Conservation (phyloP, 2,888 invertebrate genomes). For the Scaptomyza polygonia region DNA sequence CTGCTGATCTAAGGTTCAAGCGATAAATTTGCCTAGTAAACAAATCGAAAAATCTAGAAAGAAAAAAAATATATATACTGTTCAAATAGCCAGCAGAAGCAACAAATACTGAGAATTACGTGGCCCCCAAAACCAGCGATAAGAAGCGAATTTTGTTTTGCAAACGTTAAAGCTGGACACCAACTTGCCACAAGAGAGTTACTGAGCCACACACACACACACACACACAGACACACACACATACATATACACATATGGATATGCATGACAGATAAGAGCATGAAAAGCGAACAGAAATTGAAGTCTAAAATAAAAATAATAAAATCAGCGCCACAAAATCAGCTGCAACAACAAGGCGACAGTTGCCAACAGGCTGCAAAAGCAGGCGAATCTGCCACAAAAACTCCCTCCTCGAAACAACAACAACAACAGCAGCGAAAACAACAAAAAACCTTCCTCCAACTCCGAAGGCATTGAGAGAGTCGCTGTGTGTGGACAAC, state of each 20-base stretch:
- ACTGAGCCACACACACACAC: slow-evolving; percentile 12
- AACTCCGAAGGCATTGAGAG: slow-evolving; percentile 16
- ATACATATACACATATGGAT: slow-evolving; percentile 45
- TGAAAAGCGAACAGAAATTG: slow-evolving; percentile 58
- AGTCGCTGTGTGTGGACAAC: slow-evolving; percentile 26
- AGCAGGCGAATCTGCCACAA: slow-evolving; percentile 26
- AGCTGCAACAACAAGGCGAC: slow-evolving; percentile 50
- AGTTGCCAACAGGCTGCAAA: slow-evolving; percentile 47
- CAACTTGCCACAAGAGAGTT: slow-evolving; percentile 32
- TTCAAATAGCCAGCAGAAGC: slow-evolving; percentile 42
- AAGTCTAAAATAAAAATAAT: slow-evolving; percentile 50
- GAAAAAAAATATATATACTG: slow-evolving; percentile 6
- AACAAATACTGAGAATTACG: slow-evolving; percentile 66
- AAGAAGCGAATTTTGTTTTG: slow-evolving; percentile 56
- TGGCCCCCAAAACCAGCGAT: slow-evolving; percentile 59
- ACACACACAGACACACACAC: slow-evolving; percentile 1
- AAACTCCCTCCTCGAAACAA: slow-evolving; percentile 13
- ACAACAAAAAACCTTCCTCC: neutral
- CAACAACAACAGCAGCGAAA: neutral
- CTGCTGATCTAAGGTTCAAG: slow-evolving; percentile 24
- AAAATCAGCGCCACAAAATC: slow-evolving; percentile 61
- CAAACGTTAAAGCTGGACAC: slow-evolving; percentile 29
- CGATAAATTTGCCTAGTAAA: slow-evolving; percentile 53
- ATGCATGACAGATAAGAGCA: slow-evolving; percentile 66
- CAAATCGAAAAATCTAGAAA: slow-evolving; percentile 50